Evolutionary conservation across 1,140 invertebrate species (phyloP).

Genomic region (Hesperophylax magnus): DNA sequence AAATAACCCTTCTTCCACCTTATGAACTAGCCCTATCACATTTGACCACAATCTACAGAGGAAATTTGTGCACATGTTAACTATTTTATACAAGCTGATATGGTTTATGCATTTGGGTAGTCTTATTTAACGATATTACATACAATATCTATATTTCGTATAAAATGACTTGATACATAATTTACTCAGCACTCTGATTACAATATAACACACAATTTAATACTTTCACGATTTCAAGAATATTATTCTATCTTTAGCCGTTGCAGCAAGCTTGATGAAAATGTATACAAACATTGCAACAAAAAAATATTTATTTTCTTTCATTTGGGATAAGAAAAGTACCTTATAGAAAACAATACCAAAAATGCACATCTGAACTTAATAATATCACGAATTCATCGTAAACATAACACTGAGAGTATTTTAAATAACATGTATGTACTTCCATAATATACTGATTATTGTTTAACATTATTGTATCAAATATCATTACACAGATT

Average conservation of each 20-base stretch:
- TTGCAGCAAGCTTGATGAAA: slow-evolving; percentile 2
- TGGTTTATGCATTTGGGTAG: slow-evolving; percentile 51
- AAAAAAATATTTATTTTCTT: slow-evolving; percentile 7
- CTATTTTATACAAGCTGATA: slow-evolving; percentile 56
- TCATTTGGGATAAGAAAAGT: slow-evolving; percentile 7
- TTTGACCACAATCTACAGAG: slow-evolving; percentile 51
- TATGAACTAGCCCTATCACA: slow-evolving; percentile 45
- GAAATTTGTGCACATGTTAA: slow-evolving; percentile 50
- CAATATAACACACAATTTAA: slow-evolving; percentile 22
- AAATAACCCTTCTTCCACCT: slow-evolving; percentile 19
- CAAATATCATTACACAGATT: slow-evolving; percentile 64
- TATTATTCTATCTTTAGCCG: neutral
- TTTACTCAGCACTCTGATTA: slow-evolving; percentile 30
- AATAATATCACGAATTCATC: neutral
- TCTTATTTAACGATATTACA: slow-evolving; percentile 45
- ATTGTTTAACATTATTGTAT: slow-evolving; percentile 53
- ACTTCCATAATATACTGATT: slow-evolving; percentile 17
- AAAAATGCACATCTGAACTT: slow-evolving; percentile 8
- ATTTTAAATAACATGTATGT: slow-evolving; percentile 33
- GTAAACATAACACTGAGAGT: slow-evolving; percentile 30
- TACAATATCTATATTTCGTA: slow-evolving; percentile 40
- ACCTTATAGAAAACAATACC: neutral
- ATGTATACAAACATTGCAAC: slow-evolving; percentile 30
- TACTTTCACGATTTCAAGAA: slow-evolving; percentile 9
- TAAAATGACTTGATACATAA: slow-evolving; percentile 38